Evolutionary conservation across 1,140 invertebrate species (phyloP).

Genomic region (Pristionchus pacificus): DNA sequence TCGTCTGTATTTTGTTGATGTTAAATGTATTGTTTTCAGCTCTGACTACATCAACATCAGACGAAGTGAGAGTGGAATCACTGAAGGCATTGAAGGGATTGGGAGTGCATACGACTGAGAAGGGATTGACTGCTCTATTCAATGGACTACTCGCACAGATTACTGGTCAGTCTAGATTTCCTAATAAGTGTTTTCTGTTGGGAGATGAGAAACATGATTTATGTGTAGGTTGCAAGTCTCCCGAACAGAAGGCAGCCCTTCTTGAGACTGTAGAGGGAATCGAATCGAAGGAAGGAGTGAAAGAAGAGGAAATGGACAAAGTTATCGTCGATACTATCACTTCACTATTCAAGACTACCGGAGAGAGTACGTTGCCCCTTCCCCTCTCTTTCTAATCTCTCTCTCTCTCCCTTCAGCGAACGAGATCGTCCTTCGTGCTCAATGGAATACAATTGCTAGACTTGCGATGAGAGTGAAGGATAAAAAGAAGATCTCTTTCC

Average conservation of each 20-base stretch:
- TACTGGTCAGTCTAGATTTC: background rate
- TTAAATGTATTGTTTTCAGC: background rate
- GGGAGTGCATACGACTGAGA: background rate
- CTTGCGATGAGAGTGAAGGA: background rate
- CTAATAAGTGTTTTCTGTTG: background rate
- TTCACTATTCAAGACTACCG: background rate
- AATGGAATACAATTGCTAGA: background rate
- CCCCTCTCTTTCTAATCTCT: no score
- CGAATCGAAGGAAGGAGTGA: background rate
- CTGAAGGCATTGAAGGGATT: background rate
- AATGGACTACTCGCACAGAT: background rate
- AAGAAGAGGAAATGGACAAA: background rate
- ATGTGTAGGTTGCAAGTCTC: background rate
- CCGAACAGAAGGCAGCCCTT: background rate
- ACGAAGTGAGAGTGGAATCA: background rate
- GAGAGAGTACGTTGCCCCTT: background rate
- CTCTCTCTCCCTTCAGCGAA: background rate
- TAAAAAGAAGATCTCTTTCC: background rate
- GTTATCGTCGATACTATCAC: background rate
- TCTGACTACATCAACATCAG: background rate
- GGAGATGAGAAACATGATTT: no score
- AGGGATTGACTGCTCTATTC: background rate
- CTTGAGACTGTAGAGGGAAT: background rate
- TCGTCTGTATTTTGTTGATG: background rate
- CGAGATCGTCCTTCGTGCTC: background rate